A percentile compares a stretch with the other conserved stretches of the same genome.
phyloP scores from a whole-genome alignment of 2,888 invertebrate genomes.

The Axea sp. region DNA sequence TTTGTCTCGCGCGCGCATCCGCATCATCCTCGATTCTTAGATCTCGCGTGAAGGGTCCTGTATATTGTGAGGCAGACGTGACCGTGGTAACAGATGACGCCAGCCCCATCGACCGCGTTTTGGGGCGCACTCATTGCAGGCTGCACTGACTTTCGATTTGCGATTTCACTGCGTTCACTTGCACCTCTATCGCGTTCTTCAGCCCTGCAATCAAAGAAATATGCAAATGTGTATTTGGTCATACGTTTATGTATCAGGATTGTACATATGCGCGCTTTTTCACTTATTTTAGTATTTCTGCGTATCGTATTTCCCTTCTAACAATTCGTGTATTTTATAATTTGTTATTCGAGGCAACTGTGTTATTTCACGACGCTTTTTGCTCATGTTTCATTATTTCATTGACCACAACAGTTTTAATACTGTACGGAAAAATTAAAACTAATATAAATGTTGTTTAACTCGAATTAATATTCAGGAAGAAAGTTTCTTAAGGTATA shows the following conservation, averaged over 20 bases:
- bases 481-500: too few relatives aligned
- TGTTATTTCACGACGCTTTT: too few relatives aligned
- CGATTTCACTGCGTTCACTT: slow-evolving; percentile 97
- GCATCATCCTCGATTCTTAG: slow-evolving; percentile 25
- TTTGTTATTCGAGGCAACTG: too few relatives aligned
- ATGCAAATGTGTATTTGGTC: not conserved
- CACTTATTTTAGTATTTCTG: too few relatives aligned
- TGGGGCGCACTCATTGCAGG: slow-evolving; percentile 89
- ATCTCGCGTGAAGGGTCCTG: slow-evolving; percentile 60
- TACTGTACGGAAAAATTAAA: too few relatives aligned
- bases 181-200: slow-evolving; percentile 98
- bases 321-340: too few relatives aligned
- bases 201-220: slow-evolving; percentile 86
- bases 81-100: slow-evolving; percentile 66
- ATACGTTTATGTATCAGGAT: not conserved
- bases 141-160: slow-evolving; percentile 98
- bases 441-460: too few relatives aligned
- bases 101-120: slow-evolving; percentile 69
- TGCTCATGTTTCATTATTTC: too few relatives aligned
- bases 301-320: too few relatives aligned
- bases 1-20: slow-evolving; percentile 57
- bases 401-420: too few relatives aligned
- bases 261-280: too few relatives aligned
- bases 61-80: slow-evolving; percentile 69
- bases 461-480: too few relatives aligned